Evolutionary conservation across 2,797 vertebrate genomes (phyloP).

Genomic region (Caiman crocodilus): DNA sequence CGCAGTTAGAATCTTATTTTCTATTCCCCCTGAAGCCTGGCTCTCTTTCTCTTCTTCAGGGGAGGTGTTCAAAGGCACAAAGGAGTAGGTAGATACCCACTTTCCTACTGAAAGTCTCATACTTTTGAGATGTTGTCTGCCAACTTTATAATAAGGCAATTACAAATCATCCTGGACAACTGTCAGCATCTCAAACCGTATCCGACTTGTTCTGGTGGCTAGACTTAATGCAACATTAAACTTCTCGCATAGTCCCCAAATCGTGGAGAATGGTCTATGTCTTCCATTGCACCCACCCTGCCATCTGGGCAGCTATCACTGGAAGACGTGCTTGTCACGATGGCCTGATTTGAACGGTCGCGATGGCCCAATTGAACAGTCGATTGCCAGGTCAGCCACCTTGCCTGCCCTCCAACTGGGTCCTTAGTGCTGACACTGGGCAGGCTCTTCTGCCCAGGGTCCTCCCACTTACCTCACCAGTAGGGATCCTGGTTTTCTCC

Average conservation of each 20-base stretch:
- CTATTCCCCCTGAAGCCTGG: rapidly evolving
- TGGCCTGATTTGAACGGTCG: too few species aligned
- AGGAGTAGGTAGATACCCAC: rapidly evolving
- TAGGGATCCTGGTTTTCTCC: too few species aligned
- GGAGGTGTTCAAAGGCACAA: background rate
- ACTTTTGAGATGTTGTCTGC: background rate
- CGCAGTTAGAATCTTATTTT: rapidly evolving
- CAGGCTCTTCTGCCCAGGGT: too few species aligned
- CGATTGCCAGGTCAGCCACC: too few species aligned
- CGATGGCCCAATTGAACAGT: too few species aligned
- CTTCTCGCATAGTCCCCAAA: background rate
- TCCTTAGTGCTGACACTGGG: too few species aligned
- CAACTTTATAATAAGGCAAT: rapidly evolving
- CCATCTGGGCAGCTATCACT: too few species aligned
- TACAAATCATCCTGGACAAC: rapidly evolving
- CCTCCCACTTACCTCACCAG: too few species aligned
- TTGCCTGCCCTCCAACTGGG: too few species aligned
- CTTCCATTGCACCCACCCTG: too few species aligned
- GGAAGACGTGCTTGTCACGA: too few species aligned
- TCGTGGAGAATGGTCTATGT: background rate
- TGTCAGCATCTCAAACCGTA: background rate
- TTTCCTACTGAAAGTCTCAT: background rate
- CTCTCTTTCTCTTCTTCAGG: rapidly evolving
- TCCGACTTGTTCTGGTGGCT: background rate
- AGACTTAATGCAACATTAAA: background rate